Evolutionary conservation across 2,113 vertebrate species (phyloP).

Genomic region (Zootoca vivipara): DNA sequence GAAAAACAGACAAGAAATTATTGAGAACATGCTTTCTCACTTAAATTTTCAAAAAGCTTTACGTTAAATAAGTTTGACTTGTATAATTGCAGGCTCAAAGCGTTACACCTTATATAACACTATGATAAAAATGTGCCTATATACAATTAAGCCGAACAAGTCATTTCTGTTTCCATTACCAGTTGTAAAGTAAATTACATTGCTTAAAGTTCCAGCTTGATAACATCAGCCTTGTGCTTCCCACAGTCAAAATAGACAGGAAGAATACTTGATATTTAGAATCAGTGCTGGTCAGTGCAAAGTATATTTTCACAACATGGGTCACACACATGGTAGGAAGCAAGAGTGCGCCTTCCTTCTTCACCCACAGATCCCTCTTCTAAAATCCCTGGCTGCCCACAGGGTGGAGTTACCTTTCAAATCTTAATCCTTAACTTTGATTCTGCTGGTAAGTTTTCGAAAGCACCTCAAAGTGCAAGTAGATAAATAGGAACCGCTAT

Average conservation of each 20-base stretch:
- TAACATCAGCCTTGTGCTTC: not conserved
- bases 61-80: constrained; percentile 1
- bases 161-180: not conserved
- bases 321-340: too few species aligned
- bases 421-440: too few species aligned
- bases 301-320: not conserved
- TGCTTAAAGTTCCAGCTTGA: not conserved
- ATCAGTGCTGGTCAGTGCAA: too few species aligned
- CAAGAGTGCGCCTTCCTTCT: not conserved
- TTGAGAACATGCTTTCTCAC: not conserved
- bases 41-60: not conserved
- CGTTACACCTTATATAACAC: constrained; percentile 3
- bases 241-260: not conserved
- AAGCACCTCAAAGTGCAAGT: too few species aligned
- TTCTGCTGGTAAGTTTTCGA: too few species aligned
- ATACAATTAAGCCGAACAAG: not conserved
- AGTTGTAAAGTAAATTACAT: not conserved
- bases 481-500: too few species aligned
- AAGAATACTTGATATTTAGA: rapidly evolving
- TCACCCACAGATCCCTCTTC: not conserved
- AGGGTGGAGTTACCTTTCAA: not conserved
- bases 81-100: not conserved
- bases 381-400: not conserved
- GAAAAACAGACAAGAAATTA: constrained; percentile 51
- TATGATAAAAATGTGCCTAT: constrained; percentile 23